These are phyloP conservation scores for Acleris sparsana DNA, from an alignment of 2,888 invertebrate genomes.

Conservation along the genomic window DNA sequence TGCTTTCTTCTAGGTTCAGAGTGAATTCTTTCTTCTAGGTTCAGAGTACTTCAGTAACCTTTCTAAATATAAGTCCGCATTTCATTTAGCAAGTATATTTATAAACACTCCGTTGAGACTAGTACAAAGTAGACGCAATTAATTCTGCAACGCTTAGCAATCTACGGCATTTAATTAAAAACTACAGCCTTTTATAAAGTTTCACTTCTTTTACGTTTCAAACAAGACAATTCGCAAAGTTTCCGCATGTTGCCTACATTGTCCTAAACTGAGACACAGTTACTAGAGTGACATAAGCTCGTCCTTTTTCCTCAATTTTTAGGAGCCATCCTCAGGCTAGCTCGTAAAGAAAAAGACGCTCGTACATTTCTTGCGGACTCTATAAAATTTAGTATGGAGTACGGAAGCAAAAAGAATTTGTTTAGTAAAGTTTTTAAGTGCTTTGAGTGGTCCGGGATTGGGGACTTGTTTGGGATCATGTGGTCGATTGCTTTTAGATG, in stretches of 20 bases:
- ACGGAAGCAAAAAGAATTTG: conserved; percentile 21
- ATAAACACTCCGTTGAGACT: neutral
- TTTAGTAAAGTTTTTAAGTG: conserved; percentile 33
- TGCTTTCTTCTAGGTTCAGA: no score
- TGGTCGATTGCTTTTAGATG: conserved; percentile 12
- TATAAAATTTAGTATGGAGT: conserved; percentile 21
- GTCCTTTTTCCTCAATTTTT: conserved; percentile 11
- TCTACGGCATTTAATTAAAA: conserved; percentile 9
- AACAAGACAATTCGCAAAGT: conserved; percentile 22
- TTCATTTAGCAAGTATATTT: neutral
- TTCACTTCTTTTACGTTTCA: conserved; percentile 8
- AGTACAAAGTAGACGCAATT: neutral
- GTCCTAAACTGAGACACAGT: conserved; percentile 13
- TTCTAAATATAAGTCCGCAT: neutral
- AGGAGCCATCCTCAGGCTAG: neutral
- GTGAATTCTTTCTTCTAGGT: neutral
- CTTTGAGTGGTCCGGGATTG: conserved; percentile 15
- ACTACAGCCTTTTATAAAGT: conserved; percentile 13
- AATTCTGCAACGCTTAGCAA: neutral
- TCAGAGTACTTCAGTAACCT: neutral
- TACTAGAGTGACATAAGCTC: conserved; percentile 10
- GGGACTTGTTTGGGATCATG: conserved; percentile 6
- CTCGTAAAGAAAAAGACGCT: conserved; percentile 24
- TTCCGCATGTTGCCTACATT: conserved; percentile 23
- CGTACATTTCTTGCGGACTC: conserved; percentile 20